A percentile compares a stretch with the other conserved stretches of the same genome.
Evolutionary conservation across 1,140 invertebrate species (phyloP).

Genomic region (Conopomorpha cramerella): DNA sequence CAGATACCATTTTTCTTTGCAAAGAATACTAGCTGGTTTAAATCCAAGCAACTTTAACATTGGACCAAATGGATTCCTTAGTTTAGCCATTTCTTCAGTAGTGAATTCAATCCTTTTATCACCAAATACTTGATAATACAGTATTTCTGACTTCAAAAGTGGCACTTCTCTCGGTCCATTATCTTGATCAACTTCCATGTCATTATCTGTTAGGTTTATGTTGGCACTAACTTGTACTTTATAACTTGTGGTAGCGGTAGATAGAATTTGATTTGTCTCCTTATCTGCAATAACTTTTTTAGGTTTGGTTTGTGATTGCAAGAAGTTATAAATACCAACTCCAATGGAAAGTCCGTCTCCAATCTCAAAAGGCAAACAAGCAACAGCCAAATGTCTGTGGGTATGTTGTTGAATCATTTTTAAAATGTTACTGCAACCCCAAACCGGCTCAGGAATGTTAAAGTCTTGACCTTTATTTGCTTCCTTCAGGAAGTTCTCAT

Average conservation of each 20-base stretch:
- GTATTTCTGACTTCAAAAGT: conserved; percentile 31
- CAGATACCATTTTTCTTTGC: conserved; percentile 46
- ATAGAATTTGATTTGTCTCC: conserved; percentile 31
- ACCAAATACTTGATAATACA: conserved; percentile 34
- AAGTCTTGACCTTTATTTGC: conserved; percentile 23
- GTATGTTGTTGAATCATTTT: conserved; percentile 28
- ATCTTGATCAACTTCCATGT: conserved; percentile 13
- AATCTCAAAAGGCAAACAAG: conserved; percentile 36
- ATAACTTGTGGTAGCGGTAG: conserved; percentile 28
- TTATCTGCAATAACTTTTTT: conserved; percentile 29
- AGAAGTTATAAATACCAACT: conserved; percentile 31
- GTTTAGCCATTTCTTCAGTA: conserved; percentile 29
- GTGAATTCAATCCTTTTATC: conserved; percentile 36
- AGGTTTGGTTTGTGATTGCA: conserved; percentile 20
- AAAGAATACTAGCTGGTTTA: conserved; percentile 28
- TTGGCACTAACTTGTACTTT: conserved; percentile 19
- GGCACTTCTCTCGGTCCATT: conserved; percentile 21
- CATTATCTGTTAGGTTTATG: conserved; percentile 6
- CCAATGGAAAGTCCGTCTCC: conserved; percentile 30
- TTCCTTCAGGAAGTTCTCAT: conserved; percentile 30
- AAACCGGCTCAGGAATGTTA: conserved; percentile 21
- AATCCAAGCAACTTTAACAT: conserved; percentile 45
- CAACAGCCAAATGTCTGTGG: conserved; percentile 33
- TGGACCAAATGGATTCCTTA: conserved; percentile 42
- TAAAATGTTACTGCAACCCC: conserved; percentile 20